These are phyloP conservation scores for Papilio protenor DNA, from an alignment of 2,888 invertebrate genomes.

Conservation along the genomic window DNA sequence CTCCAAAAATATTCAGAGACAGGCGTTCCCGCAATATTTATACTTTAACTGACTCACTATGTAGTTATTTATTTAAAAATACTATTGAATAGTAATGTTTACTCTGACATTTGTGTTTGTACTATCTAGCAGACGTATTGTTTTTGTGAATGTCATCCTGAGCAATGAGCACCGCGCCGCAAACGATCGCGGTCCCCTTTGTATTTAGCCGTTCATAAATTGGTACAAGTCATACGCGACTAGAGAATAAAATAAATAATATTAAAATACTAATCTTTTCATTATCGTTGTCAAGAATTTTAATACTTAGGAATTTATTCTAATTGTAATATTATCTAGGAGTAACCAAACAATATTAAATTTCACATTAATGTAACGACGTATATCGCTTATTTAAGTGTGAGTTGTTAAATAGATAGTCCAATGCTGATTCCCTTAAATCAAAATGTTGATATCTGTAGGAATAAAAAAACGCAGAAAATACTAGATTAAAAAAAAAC, in stretches of 20 bases:
- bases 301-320: no score
- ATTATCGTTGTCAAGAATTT: no score
- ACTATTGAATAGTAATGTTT: slow-evolving; percentile 31
- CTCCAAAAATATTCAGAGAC: neutral
- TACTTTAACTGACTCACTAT: neutral
- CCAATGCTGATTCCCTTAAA: neutral
- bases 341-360: neutral
- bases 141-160: slow-evolving; percentile 83
- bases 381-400: neutral
- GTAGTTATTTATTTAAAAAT: neutral
- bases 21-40: neutral
- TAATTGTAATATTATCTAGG: neutral
- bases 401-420: neutral
- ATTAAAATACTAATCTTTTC: neutral
- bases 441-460: neutral
- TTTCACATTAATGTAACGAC: neutral
- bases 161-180: slow-evolving; percentile 78
- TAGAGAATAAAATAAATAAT: neutral
- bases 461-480: slow-evolving; percentile 40
- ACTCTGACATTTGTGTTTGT: slow-evolving; percentile 56
- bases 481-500: no score
- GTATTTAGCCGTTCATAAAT: slow-evolving; percentile 66
- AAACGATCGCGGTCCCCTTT: slow-evolving; percentile 81
- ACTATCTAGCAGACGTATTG: slow-evolving; percentile 68
- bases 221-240: slow-evolving; percentile 50